A percentile compares a stretch with the other conserved stretches of the same genome.
phyloP scores from a whole-genome alignment of 1,140 invertebrate species.

The Drosophila jambulina region DNA sequence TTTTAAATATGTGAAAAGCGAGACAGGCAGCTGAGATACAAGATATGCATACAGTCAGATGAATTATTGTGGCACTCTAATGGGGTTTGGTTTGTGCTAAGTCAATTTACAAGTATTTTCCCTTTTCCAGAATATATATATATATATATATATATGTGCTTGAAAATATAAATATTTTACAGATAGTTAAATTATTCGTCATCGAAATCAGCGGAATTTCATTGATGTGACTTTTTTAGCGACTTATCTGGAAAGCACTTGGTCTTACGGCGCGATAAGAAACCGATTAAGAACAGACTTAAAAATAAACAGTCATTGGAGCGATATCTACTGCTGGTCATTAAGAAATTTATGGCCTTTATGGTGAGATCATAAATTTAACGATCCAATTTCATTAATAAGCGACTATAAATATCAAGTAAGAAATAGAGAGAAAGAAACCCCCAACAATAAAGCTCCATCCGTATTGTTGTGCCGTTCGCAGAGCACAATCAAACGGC shows the following conservation, averaged over 20 bases:
- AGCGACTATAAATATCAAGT: slow-evolving; percentile 66
- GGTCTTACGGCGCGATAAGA: slow-evolving; percentile 51
- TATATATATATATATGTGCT: too few relatives aligned
- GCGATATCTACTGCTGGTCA: slow-evolving; percentile 51
- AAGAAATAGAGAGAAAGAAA: slow-evolving; percentile 20
- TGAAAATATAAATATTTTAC: neutral
- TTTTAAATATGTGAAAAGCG: slow-evolving; percentile 57
- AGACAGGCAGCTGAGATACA: slow-evolving; percentile 31
- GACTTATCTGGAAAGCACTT: slow-evolving; percentile 25
- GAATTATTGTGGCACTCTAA: slow-evolving; percentile 36
- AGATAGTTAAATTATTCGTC: neutral
- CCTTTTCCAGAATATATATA: too few relatives aligned
- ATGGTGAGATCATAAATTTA: slow-evolving; percentile 64
- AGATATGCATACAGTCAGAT: slow-evolving; percentile 7
- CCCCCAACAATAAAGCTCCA: slow-evolving; percentile 14
- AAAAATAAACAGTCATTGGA: slow-evolving; percentile 49
- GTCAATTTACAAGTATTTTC: slow-evolving; percentile 18
- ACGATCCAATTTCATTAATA: slow-evolving; percentile 78
- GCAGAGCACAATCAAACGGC: slow-evolving; percentile 52
- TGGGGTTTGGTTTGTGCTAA: slow-evolving; percentile 21
- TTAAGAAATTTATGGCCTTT: slow-evolving; percentile 68
- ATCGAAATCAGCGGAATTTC: neutral
- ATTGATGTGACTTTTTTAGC: neutral
- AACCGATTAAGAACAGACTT: slow-evolving; percentile 61
- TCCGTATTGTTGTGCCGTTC: slow-evolving; percentile 33